Evolutionary conservation across 2,113 vertebrate species (phyloP).

Genomic region (Psittacara wagleri): DNA sequence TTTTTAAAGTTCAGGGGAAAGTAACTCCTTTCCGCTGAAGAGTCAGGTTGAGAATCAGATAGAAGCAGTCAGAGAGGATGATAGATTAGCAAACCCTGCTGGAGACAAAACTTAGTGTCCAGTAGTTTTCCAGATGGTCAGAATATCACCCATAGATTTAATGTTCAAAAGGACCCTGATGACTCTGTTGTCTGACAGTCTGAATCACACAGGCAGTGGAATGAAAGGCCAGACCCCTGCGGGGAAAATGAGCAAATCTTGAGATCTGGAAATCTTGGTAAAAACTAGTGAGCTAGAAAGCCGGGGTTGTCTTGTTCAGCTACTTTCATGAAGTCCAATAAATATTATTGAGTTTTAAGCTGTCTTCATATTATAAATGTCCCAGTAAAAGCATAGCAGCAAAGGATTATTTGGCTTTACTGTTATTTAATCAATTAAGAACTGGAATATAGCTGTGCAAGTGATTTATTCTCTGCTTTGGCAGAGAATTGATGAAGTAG

Average conservation of each 20-base stretch:
- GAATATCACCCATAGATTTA: not conserved
- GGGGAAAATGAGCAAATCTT: not conserved
- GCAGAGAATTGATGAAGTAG: not conserved
- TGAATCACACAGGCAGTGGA: not conserved
- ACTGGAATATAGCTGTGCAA: not conserved
- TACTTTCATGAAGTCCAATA: not conserved
- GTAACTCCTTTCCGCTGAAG: not conserved
- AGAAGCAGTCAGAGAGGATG: not conserved
- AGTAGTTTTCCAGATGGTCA: not conserved
- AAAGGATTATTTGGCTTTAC: not conserved
- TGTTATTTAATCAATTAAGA: not conserved
- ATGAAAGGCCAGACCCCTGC: not conserved
- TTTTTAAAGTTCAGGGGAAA: not conserved
- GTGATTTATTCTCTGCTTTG: not conserved
- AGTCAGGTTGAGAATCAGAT: not conserved
- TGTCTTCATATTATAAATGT: not conserved
- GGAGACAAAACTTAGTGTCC: not conserved
- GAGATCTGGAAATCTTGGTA: not conserved
- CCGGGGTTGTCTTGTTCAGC: not conserved
- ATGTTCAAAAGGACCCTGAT: not conserved
- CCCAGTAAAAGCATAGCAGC: not conserved
- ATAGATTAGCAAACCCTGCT: not conserved
- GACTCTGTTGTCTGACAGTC: not conserved
- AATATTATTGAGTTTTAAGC: not conserved
- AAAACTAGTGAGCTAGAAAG: not conserved